Evolutionary conservation across 2,113 vertebrate species (phyloP), one percentile per base, ranked within the genome.

Genomic region (Chlamydotis undulata): DNA sequence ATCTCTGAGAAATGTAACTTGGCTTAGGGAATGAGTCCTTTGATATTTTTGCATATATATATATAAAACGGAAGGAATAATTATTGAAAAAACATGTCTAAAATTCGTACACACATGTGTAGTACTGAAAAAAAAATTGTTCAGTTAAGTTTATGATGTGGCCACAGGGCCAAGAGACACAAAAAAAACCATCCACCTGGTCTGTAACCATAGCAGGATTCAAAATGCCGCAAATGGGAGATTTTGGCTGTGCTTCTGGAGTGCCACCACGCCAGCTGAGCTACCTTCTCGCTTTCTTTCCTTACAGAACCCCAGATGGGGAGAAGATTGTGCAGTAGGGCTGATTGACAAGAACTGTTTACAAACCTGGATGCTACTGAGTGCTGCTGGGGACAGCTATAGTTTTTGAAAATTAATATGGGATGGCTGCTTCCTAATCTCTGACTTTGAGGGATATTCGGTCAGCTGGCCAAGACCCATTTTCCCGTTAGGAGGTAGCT

Each of bases 151-250:
- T 91, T 52, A 39, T 23, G 6, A 47, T 0, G 1, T 41, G 14
- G 16, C 17, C 41, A n/a, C 1, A 0, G 24, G 53, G 55, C 22
- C 53, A 77, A 81, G 9, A 41, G 35, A n/a, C 59, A 56, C 52
- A 63, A 37, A 53, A 37, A 53, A 29, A 6, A 0, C 0, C 4
- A 16, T 50, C 33, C 22, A 41, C 29, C 13, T 49, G 37, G 10
- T 71, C 60, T 28, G 41, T 55, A 37, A n/a, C 9, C 3, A 0
- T 10, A 76, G 29, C 19, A 29, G 49, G 41, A 50, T 26, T 56
- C 41, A 15, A 86, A 77, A 45, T 56, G 18, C 8, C 57, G 45
- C 47, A 23, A 65, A 65, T 6, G 26, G 23, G 64, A 81, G 24
- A 37, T 53, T 71, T 28, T 50, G 14, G 12, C 24, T 10, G 5